phyloP scores from a whole-genome alignment of 2,888 invertebrate genomes.

The Heliconius ethilla region DNA sequence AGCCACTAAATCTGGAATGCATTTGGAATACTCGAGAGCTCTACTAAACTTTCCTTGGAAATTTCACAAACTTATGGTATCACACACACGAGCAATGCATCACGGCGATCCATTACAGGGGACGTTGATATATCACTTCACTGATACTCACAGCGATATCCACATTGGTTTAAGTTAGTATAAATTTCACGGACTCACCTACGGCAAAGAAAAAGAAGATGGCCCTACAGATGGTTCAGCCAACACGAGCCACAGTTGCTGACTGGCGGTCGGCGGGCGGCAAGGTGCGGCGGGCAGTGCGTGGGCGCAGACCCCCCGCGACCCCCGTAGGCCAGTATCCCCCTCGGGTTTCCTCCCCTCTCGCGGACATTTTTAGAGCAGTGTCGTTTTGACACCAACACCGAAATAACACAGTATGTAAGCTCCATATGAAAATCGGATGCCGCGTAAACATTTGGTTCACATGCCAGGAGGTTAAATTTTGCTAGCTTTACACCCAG shows the following conservation, averaged over 20 bases:
- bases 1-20: slow-evolving; percentile 20
- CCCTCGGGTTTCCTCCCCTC: slow-evolving; percentile 53
- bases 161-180: slow-evolving; percentile 47
- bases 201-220: slow-evolving; percentile 76
- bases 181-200: slow-evolving; percentile 73
- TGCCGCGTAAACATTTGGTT: slow-evolving; percentile 59
- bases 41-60: slow-evolving; percentile 22
- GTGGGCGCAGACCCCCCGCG: slow-evolving; percentile 64
- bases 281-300: slow-evolving; percentile 75
- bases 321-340: slow-evolving; percentile 48
- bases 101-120: slow-evolving; percentile 53
- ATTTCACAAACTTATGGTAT: slow-evolving; percentile 43
- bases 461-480: slow-evolving; percentile 35
- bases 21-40: slow-evolving; percentile 18
- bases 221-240: slow-evolving; percentile 85
- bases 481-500: not conserved
- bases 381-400: slow-evolving; percentile 80
- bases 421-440: slow-evolving; percentile 65
- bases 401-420: slow-evolving; percentile 76
- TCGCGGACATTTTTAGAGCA: slow-evolving; percentile 78
- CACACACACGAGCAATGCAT: slow-evolving; percentile 53
- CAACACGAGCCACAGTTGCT: slow-evolving; percentile 82
- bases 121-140: slow-evolving; percentile 70
- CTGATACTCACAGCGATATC: slow-evolving; percentile 58
- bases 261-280: slow-evolving; percentile 79